A percentile compares a stretch with the other conserved stretches of the same genome.
phyloP scores from a whole-genome alignment of 1,140 invertebrate species.

The Drosophila gunungcola region DNA sequence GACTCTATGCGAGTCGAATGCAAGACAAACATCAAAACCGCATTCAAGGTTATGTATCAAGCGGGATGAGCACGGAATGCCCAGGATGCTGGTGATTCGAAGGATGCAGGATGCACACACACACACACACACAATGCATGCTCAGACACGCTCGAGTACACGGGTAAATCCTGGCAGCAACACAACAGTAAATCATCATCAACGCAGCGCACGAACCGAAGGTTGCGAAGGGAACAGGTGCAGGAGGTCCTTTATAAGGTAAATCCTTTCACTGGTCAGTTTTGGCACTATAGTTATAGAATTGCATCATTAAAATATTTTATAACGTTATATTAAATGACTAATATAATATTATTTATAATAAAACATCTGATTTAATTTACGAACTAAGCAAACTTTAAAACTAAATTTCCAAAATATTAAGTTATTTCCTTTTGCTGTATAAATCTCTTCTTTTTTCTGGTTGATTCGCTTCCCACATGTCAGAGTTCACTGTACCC shows the following conservation, averaged over 20 bases:
- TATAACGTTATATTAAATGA: too few relatives aligned
- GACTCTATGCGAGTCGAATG: conserved; percentile 65
- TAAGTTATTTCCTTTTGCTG: too few relatives aligned
- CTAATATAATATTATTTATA: too few relatives aligned
- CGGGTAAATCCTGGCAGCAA: conserved; percentile 77
- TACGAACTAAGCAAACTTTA: too few relatives aligned
- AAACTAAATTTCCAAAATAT: too few relatives aligned
- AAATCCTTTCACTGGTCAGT: conserved; percentile 5
- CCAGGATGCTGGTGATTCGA: conserved; percentile 35
- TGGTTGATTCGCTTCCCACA: background rate
- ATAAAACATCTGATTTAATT: too few relatives aligned
- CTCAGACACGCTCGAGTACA: conserved; percentile 76
- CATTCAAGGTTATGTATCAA: conserved; percentile 84
- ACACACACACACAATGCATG: conserved; percentile 34
- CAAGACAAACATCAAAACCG: conserved; percentile 77
- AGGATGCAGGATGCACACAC: conserved; percentile 18
- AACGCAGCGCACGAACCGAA: conserved; percentile 51
- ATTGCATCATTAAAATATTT: background rate
- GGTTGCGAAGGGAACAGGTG: conserved; percentile 36
- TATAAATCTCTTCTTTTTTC: background rate
- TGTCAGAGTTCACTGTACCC: conserved; percentile 22
- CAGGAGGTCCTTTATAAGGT: conserved; percentile 15
- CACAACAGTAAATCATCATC: conserved; percentile 84
- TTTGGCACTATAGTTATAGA: background rate
- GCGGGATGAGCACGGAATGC: conserved; percentile 61